Conservation (phyloP, 2,797 vertebrate species). For the Tokudaia muenninki region DNA sequence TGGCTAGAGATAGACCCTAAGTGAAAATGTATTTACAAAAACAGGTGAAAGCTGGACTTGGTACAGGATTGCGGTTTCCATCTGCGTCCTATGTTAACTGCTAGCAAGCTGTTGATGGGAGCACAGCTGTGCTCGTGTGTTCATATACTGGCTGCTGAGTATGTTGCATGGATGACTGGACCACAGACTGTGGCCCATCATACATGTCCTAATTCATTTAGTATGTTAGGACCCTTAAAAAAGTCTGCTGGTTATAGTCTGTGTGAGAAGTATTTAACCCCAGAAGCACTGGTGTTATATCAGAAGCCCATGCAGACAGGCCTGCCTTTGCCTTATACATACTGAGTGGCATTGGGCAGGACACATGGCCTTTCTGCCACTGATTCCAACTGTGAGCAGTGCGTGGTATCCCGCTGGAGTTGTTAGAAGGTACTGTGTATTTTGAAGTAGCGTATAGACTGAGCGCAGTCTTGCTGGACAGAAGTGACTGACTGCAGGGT, state of each 20-base stretch:
- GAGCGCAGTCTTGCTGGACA: not conserved
- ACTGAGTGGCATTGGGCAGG: not conserved
- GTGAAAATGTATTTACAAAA: not conserved
- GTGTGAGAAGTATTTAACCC: not conserved
- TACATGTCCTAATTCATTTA: not conserved
- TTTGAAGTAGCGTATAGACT: not conserved
- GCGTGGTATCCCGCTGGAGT: not conserved
- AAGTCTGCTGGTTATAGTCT: not conserved
- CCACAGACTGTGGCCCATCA: not conserved
- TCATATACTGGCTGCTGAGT: fast-evolving
- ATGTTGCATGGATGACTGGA: not conserved
- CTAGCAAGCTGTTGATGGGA: not conserved
- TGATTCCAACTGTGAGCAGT: not conserved
- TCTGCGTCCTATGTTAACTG: not conserved
- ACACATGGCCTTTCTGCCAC: not conserved
- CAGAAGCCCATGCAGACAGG: not conserved
- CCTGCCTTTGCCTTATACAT: not conserved
- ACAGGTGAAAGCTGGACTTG: not conserved
- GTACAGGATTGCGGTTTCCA: not conserved
- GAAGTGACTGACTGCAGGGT: not conserved
- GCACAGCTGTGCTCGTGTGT: not conserved
- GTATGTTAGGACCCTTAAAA: not conserved
- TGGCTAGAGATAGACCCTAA: not conserved
- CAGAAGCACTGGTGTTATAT: not conserved
- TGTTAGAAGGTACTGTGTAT: not conserved